Evolutionary conservation across 2,797 vertebrate genomes (phyloP).

Genomic region (Masticophis lateralis): DNA sequence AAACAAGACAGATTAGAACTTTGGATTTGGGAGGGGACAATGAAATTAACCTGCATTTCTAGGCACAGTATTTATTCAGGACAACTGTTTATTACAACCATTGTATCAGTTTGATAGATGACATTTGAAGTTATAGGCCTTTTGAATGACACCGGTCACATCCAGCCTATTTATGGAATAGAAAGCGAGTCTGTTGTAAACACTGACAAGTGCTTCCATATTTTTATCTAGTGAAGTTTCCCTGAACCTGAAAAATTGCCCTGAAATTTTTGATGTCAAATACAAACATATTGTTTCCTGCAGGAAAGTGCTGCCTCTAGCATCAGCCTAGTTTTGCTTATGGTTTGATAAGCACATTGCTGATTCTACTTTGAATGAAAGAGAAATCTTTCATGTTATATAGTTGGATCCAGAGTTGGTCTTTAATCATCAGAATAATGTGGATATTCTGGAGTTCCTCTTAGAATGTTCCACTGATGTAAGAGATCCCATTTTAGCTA

Average conservation of each 20-base stretch:
- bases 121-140: background rate
- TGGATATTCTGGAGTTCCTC: background rate
- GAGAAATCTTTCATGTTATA: slow-evolving; percentile 1
- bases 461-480: background rate
- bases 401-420: background rate
- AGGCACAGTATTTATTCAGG: background rate
- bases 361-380: background rate
- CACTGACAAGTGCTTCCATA: slow-evolving; percentile 1
- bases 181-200: background rate
- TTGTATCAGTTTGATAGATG: slow-evolving; percentile 1
- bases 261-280: background rate
- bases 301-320: background rate
- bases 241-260: slow-evolving; percentile 2
- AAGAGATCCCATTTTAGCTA: background rate
- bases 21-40: background rate
- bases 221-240: slow-evolving; percentile 11
- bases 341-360: background rate
- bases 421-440: background rate
- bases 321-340: background rate
- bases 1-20: background rate
- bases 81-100: background rate
- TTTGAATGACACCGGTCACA: background rate
- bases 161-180: background rate
- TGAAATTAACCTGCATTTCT: background rate
- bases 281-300: background rate